Evolutionary conservation across 2,888 invertebrate species (phyloP).

Genomic region (Hyposoter dolosus): DNA sequence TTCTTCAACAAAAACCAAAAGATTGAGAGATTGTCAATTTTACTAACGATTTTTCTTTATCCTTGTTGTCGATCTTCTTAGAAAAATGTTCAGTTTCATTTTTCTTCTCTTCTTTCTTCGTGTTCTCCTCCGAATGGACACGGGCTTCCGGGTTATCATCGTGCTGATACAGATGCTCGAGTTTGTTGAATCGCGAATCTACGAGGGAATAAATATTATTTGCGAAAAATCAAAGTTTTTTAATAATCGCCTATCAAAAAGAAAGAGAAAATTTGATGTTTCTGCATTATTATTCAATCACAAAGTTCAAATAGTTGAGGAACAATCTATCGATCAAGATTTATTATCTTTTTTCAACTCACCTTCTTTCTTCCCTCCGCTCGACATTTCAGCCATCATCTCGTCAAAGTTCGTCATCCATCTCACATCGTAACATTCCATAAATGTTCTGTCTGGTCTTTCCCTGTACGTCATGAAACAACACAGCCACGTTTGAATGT

Average conservation of each 20-base stretch:
- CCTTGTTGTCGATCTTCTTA: slow-evolving; percentile 77
- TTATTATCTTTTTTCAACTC: slow-evolving; percentile 73
- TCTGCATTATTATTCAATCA: background rate
- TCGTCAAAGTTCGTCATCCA: slow-evolving; percentile 84
- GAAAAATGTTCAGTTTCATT: slow-evolving; percentile 73
- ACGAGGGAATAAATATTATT: slow-evolving; percentile 3
- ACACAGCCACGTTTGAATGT: slow-evolving; percentile 74
- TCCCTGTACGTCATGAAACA: slow-evolving; percentile 83
- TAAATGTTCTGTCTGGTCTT: slow-evolving; percentile 84
- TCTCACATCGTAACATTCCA: slow-evolving; percentile 84
- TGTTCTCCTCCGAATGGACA: slow-evolving; percentile 75
- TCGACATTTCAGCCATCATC: slow-evolving; percentile 81
- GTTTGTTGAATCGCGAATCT: slow-evolving; percentile 52
- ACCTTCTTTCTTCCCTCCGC: slow-evolving; percentile 80
- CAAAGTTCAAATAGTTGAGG: background rate
- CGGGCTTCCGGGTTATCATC: slow-evolving; percentile 51
- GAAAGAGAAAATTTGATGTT: background rate
- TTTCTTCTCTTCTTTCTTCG: slow-evolving; percentile 78
- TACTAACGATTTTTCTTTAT: slow-evolving; percentile 79
- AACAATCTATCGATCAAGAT: background rate
- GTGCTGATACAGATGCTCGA: slow-evolving; percentile 46
- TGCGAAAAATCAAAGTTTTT: background rate
- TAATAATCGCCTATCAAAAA: background rate
- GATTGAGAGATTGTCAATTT: slow-evolving; percentile 8
- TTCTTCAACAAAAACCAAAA: background rate